Conservation (phyloP, 2,888 invertebrate species). For the Monopis laevigella region DNA sequence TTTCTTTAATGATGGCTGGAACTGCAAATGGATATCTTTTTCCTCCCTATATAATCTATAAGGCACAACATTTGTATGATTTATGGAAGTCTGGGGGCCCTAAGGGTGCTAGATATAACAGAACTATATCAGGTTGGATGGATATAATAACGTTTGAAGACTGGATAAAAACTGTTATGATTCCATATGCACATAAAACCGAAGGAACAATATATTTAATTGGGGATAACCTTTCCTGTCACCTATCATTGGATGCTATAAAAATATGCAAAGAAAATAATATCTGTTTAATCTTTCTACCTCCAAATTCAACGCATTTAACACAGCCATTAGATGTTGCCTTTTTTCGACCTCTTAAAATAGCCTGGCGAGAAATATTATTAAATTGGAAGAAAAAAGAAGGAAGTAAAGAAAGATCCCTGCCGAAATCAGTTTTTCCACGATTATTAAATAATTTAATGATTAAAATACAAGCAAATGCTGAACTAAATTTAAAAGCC, state of each 20-base stretch:
- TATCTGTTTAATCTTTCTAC: conserved; percentile 31
- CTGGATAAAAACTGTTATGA: too few species aligned
- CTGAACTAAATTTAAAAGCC: conserved; percentile 18
- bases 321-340: conserved; percentile 32
- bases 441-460: neutral
- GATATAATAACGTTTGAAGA: too few species aligned
- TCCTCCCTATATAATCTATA: too few species aligned
- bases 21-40: too few species aligned
- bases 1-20: too few species aligned
- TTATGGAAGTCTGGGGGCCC: too few species aligned
- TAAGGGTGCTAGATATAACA: too few species aligned
- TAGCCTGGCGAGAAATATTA: conserved; percentile 23
- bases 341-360: conserved; percentile 29
- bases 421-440: neutral
- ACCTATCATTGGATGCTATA: conserved; percentile 26
- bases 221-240: conserved; percentile 21
- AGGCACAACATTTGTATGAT: too few species aligned
- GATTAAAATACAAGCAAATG: neutral
- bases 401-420: conserved; percentile 13
- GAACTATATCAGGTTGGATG: too few species aligned
- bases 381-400: conserved; percentile 21
- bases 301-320: conserved; percentile 29
- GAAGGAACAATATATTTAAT: too few species aligned
- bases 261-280: conserved; percentile 27
- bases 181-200: too few species aligned